Evolutionary conservation across 2,888 invertebrate genomes (phyloP).

Genomic region (Idaea aversata): DNA sequence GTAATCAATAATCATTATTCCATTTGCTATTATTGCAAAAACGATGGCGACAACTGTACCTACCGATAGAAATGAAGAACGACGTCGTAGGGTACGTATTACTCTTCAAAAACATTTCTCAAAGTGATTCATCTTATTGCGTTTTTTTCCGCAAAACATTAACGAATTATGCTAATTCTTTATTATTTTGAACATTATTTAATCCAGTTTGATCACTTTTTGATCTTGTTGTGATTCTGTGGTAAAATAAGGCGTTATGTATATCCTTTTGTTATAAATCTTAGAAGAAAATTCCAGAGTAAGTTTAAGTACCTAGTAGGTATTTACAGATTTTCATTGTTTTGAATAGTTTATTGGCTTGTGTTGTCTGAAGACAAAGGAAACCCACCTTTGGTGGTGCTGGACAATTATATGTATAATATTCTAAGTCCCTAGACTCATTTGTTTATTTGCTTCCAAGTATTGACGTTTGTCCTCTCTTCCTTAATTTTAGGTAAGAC

Average conservation of each 20-base stretch:
- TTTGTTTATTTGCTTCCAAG: too few relatives aligned
- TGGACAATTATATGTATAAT: neutral
- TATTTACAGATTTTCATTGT: neutral
- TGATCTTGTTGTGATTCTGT: neutral
- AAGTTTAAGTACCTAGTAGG: neutral
- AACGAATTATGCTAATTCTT: conserved; percentile 20
- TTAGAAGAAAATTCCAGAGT: neutral
- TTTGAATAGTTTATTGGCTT: neutral
- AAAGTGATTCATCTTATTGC: conserved; percentile 44
- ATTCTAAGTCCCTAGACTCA: neutral
- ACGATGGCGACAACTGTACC: conserved; percentile 65
- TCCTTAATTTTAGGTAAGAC: too few relatives aligned
- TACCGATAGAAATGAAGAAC: conserved; percentile 68
- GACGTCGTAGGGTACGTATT: conserved; percentile 69
- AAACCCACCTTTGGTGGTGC: neutral
- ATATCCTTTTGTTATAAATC: neutral
- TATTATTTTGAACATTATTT: conserved; percentile 8
- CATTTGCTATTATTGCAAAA: conserved; percentile 18
- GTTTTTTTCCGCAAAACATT: conserved; percentile 33
- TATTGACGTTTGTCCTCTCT: too few relatives aligned
- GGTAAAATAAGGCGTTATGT: neutral
- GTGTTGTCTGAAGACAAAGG: neutral
- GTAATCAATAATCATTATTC: conserved; percentile 1
- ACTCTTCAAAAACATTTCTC: conserved; percentile 7
- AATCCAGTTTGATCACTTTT: neutral